phyloP scores from a whole-genome alignment of 2,888 invertebrate genomes.

The Hyposoter didymator region DNA sequence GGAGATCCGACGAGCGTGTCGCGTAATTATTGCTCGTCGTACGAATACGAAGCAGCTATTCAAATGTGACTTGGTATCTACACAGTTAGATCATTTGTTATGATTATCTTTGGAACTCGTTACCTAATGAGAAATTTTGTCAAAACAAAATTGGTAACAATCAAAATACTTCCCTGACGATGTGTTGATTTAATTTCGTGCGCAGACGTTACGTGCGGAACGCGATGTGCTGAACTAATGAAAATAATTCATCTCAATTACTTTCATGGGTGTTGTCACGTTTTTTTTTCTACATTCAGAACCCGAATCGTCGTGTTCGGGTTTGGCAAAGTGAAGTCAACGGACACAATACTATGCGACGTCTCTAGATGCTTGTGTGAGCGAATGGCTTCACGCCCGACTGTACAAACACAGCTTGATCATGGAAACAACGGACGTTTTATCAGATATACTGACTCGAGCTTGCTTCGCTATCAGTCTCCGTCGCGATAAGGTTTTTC shows the following conservation, averaged over 20 bases:
- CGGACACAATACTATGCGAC: neutral
- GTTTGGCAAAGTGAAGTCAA: neutral
- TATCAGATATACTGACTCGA: constrained; percentile 63
- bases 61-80: neutral
- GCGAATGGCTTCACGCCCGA: constrained; percentile 38
- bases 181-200: neutral
- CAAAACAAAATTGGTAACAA: neutral
- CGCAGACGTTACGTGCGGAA: neutral
- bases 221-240: neutral
- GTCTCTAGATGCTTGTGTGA: neutral
- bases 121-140: neutral
- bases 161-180: neutral
- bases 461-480: constrained; percentile 66
- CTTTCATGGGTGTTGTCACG: neutral
- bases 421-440: constrained; percentile 62
- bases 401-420: constrained; percentile 63
- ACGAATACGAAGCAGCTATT: too few relatives aligned
- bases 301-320: neutral
- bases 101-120: constrained; percentile 35
- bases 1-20: constrained; percentile 25
- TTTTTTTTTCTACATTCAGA: constrained; percentile 20
- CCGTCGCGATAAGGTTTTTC: constrained; percentile 64
- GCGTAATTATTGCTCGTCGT: neutral
- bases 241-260: neutral
- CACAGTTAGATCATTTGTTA: constrained; percentile 49